Conservation (phyloP, 2,888 invertebrate genomes). For the Muscina levida region DNA sequence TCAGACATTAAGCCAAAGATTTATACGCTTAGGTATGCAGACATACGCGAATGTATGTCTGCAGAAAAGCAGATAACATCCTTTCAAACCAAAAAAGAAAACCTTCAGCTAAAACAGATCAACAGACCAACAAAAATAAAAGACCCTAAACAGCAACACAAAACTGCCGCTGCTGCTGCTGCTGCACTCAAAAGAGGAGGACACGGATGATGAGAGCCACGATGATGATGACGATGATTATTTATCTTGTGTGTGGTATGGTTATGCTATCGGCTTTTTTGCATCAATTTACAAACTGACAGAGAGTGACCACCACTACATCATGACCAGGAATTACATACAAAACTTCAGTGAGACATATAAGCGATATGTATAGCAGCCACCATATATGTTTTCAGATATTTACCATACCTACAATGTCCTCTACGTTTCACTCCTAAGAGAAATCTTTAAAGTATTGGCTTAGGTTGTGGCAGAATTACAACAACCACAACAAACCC, state of each 20-base stretch:
- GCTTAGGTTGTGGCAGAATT: neutral
- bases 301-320: conserved; percentile 17
- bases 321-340: neutral
- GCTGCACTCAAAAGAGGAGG: too few relatives aligned
- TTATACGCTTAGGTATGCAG: neutral
- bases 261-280: conserved; percentile 18
- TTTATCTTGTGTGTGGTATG: conserved; percentile 62
- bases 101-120: neutral
- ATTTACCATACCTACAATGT: too few relatives aligned
- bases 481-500: too few relatives aligned
- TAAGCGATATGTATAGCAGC: neutral
- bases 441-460: conserved; percentile 15
- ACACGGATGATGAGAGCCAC: neutral
- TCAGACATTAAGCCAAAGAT: too few relatives aligned
- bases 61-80: neutral
- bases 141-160: neutral
- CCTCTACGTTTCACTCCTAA: conserved; percentile 5
- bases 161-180: neutral
- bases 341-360: neutral
- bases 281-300: conserved; percentile 22
- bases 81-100: neutral
- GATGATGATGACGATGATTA: conserved; percentile 41
- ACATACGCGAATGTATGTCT: neutral
- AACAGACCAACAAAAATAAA: conserved; percentile 8
- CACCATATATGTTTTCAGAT: neutral